phyloP scores from a whole-genome alignment of 2,113 vertebrate genomes.

The Tautogolabrus adspersus region DNA sequence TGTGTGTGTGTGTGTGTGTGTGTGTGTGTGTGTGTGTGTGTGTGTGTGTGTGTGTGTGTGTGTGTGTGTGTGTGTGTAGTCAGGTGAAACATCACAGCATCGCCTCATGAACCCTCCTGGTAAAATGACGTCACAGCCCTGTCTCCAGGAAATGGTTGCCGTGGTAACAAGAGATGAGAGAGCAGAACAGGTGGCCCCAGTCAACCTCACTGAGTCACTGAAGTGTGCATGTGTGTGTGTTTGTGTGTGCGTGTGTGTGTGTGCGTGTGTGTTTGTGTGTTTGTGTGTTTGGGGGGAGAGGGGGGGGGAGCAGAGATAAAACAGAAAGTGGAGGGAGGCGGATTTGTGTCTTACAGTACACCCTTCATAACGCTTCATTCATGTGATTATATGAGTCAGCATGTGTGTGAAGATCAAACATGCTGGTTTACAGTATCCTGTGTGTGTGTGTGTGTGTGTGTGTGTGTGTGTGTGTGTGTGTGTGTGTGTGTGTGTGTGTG shows the following conservation, averaged over 20 bases:
- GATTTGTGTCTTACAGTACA: slow-evolving; percentile 14
- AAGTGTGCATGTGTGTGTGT: slow-evolving; percentile 16
- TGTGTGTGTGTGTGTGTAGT: no score
- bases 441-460: not conserved
- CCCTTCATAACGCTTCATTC: not conserved
- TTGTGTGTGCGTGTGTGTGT: slow-evolving; percentile 1
- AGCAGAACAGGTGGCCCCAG: slow-evolving; percentile 44
- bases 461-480: no score
- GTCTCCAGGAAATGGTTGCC: slow-evolving; percentile 81
- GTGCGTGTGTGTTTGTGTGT: not conserved
- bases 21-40: no score
- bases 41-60: no score
- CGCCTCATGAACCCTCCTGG: not conserved
- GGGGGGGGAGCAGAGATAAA: not conserved
- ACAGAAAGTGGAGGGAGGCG: not conserved
- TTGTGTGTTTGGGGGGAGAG: not conserved
- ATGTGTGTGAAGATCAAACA: not conserved
- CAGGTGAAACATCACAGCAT: slow-evolving; percentile 3
- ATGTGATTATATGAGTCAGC: slow-evolving; percentile 17
- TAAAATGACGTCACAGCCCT: slow-evolving; percentile 74
- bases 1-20: no score
- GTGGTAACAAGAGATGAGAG: slow-evolving; percentile 76
- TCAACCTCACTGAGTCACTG: slow-evolving; percentile 57
- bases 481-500: no score
- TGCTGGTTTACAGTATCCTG: no score